Evolutionary conservation across 2,113 vertebrate genomes (phyloP), one percentile per base, ranked within the genome.

Genomic region (Ranitomeya variabilis): DNA sequence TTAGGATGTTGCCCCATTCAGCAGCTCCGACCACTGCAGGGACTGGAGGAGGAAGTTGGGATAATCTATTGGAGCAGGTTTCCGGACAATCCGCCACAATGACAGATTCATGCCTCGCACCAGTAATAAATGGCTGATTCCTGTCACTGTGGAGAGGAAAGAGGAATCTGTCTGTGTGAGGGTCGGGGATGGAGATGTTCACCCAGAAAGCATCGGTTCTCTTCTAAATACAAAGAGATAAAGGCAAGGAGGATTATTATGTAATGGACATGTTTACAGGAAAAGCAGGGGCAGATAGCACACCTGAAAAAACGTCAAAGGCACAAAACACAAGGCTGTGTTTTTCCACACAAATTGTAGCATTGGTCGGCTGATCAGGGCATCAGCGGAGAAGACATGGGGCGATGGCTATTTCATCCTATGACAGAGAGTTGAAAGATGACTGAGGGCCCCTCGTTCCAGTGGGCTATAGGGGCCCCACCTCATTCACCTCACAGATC

Each of bases 61-160:
- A 94, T 94, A 95, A 97, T 97, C 96, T 97, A 91, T 88, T 91
- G 37, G 79, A 95, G 93, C 95, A 96, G 93, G 92, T 92, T 95
- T 97, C 95, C 96, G 93, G 91, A 91, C 80, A 90, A 91, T 91
- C 91, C 91, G 81, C 91, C 94, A 93, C 90, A 89, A 87, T 81
- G 12, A 92, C 94, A 87, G 94, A 90, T 90, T 91, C 89, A 51
- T 91, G 21, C 55, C 15, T 15, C 12, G 3, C 88, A 45, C 92
- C 51, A 92, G 94, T 60, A 91, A 95, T 94, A 93, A 95, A 97
- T 95, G 95, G 95, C 92, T 91, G 7, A 91, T 92, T 93, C 94
- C 80, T 55, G 91, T 23, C 82, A 90, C 90, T 5, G 31, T 84
- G 60, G 26, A 80, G 82, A 91, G 92, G 92, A 94, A 93, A 88